Base-by-base conservation (phyloP, 2,888 invertebrate species). In the Meliscaeva auricollis region DNA sequence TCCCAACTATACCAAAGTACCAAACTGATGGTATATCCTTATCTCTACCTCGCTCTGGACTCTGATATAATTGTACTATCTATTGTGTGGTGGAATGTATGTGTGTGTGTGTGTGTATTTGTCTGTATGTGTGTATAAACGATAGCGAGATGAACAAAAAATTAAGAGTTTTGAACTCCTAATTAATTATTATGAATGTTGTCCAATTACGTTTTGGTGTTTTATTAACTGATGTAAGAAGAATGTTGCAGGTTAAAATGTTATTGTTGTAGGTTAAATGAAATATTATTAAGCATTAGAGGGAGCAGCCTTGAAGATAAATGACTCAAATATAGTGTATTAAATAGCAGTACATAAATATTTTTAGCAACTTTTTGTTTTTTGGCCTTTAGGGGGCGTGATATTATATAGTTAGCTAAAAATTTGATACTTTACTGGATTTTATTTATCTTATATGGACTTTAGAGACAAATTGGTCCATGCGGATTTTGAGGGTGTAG, bases 161-260 rank as follows among this genome's bases (percentile, higher is more conserved):
- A 66, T 66, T 66, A 66, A 35, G 50, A 66, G 66, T 66, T 66
- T 66, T 50, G 50, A 66, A 66, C 66, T 66, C 44, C 48, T 66
- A 66, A 66, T 66, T 66, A 66, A 66, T 66, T 66, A 66, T 66
- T 66, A 66, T 46, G 48, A 66, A 66, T 66, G 48, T 35, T 66
- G 66, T 50, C 48, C 35, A 50, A 66, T 66, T 66, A 66, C 35
- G 22, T 64, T 50, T 50, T 50, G 48, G 48, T 66, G 41, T 66
- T 48, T 48, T 66, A 30, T 48, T 48, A 66, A 66, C 64, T 66
- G 64, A 48, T 48, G 48, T 48, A 46, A 32, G 48, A 66, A 66
- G 48, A 66, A 66, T 48, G 64, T 48, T 66, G 11, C 48, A 48
- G 64, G 48, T 35, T 66, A 48, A 66, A 58, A 35, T 66, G 26